A percentile compares a stretch with the other conserved stretches of the same genome.
Evolutionary conservation across 2,797 vertebrate genomes (phyloP).

Genomic region (Sebastes trivittatus): DNA sequence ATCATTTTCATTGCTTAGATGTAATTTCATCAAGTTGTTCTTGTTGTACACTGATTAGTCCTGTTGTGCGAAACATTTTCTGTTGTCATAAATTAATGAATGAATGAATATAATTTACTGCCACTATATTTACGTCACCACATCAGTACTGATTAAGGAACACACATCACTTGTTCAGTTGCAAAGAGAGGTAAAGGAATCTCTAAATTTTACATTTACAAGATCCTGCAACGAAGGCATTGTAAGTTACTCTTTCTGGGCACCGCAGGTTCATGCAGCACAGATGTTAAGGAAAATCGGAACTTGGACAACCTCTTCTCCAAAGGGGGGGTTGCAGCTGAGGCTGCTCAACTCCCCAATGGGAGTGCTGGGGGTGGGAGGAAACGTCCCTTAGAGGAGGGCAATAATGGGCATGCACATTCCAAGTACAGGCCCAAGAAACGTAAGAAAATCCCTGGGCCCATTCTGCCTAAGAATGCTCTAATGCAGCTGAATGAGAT

Average conservation of each 20-base stretch:
- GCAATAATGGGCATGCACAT: slow-evolving; percentile 86
- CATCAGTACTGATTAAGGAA: slow-evolving; percentile 84
- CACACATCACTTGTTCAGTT: slow-evolving; percentile 93
- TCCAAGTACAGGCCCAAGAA: slow-evolving; percentile 90
- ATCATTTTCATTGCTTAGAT: neutral
- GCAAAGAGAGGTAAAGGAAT: slow-evolving; percentile 94
- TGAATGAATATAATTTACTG: slow-evolving; percentile 89
- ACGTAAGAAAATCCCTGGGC: slow-evolving; percentile 87
- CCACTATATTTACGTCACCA: slow-evolving; percentile 89
- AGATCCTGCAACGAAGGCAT: slow-evolving; percentile 97
- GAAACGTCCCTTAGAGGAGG: slow-evolving; percentile 92
- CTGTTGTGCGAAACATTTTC: neutral
- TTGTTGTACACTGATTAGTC: neutral
- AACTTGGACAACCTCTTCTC: slow-evolving; percentile 87
- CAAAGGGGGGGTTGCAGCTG: slow-evolving; percentile 80
- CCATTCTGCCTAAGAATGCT: slow-evolving; percentile 90
- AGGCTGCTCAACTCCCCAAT: slow-evolving; percentile 83
- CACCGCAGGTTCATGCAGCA: slow-evolving; percentile 96
- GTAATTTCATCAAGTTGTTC: neutral
- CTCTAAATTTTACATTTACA: slow-evolving; percentile 99
- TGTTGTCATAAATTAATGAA: neutral
- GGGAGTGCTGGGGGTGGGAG: slow-evolving; percentile 76
- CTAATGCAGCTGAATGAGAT: slow-evolving; percentile 96
- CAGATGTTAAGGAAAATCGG: slow-evolving; percentile 94
- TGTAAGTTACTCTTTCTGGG: slow-evolving; percentile 99